These are phyloP conservation scores for Ormyrus nitidulus DNA, from an alignment of 2,888 invertebrate genomes.

Conservation along the genomic window DNA sequence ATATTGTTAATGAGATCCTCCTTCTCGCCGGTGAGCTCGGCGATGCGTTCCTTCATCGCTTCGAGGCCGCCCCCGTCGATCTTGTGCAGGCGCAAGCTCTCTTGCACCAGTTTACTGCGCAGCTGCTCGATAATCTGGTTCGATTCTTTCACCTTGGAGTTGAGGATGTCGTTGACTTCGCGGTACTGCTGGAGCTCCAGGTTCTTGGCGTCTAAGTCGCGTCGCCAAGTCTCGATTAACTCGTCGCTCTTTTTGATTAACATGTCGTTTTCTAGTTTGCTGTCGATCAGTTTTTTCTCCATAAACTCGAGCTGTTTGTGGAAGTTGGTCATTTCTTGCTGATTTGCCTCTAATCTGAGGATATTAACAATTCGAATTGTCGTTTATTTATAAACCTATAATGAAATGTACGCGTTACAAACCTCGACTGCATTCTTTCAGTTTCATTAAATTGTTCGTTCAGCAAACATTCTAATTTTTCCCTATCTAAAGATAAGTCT, in stretches of 20 bases:
- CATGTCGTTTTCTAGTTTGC: not conserved
- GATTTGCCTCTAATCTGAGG: slow-evolving; percentile 12
- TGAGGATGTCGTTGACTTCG: slow-evolving; percentile 54
- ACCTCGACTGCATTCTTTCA: slow-evolving; percentile 33
- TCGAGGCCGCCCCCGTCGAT: slow-evolving; percentile 35
- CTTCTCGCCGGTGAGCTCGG: slow-evolving; percentile 61
- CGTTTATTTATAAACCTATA: too few relatives aligned
- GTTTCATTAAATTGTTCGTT: slow-evolving; percentile 13
- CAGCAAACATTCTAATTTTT: not conserved
- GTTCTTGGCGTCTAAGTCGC: slow-evolving; percentile 6
- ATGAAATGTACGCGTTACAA: not conserved
- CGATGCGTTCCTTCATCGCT: slow-evolving; percentile 56
- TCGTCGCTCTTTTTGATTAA: slow-evolving; percentile 32
- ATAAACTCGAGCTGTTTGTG: not conserved
- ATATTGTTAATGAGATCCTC: slow-evolving; percentile 53
- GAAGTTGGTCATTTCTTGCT: slow-evolving; percentile 17
- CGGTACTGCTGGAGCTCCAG: slow-evolving; percentile 39
- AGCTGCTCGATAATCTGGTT: slow-evolving; percentile 59
- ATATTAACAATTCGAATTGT: not conserved
- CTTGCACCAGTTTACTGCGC: slow-evolving; percentile 11
- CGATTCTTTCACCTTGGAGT: slow-evolving; percentile 53
- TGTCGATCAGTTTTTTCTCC: slow-evolving; percentile 23
- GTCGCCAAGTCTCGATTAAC: slow-evolving; percentile 14
- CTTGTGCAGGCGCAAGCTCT: slow-evolving; percentile 16
- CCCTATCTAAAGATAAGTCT: too few relatives aligned